These are phyloP conservation scores for Drosophila buzzatii DNA, from an alignment of 2,888 invertebrate species.

Conservation along the genomic window DNA sequence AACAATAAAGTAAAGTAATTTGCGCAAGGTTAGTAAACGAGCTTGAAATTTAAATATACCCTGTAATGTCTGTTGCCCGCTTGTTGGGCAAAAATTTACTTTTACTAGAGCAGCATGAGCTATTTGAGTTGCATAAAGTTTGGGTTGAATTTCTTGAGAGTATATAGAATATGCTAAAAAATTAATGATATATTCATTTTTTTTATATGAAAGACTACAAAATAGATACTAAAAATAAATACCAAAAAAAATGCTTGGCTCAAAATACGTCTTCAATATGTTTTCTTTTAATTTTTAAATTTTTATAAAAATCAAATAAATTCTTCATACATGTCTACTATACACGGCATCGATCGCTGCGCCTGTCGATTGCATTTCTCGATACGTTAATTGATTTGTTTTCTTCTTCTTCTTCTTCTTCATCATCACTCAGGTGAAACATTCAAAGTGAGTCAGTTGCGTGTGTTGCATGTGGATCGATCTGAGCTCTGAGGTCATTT, in stretches of 20 bases:
- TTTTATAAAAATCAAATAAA: background rate
- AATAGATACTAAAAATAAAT: too few species aligned
- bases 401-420: background rate
- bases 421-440: conserved; percentile 39
- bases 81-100: background rate
- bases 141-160: background rate
- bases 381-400: conserved; percentile 37
- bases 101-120: background rate
- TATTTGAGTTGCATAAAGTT: background rate
- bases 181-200: too few species aligned
- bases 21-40: conserved; percentile 57
- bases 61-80: background rate
- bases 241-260: too few species aligned
- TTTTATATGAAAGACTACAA: too few species aligned
- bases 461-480: conserved; percentile 40
- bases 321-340: background rate
- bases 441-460: conserved; percentile 50
- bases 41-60: conserved; percentile 8
- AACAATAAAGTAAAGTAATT: conserved; percentile 25
- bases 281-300: too few species aligned
- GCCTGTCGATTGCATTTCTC: background rate
- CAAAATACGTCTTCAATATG: too few species aligned
- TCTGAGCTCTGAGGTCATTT: conserved; percentile 39
- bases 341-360: conserved; percentile 16
- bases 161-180: background rate